Conservation (phyloP, 2,797 vertebrate species). For the Microctenopoma lineatum region DNA sequence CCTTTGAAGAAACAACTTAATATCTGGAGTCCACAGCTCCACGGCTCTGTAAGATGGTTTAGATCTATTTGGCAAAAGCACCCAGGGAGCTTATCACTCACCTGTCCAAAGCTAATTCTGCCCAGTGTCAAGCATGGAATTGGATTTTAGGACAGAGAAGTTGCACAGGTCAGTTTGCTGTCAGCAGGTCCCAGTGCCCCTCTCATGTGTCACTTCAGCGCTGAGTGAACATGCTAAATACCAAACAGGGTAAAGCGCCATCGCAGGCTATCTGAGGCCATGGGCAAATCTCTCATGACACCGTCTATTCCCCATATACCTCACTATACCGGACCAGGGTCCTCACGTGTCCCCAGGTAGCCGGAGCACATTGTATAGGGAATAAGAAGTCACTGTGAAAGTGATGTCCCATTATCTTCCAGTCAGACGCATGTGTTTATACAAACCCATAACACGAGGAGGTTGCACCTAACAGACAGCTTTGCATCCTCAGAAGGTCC, state of each 20-base stretch:
- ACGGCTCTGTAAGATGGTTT: slow-evolving; percentile 31
- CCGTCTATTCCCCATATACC: slow-evolving; percentile 62
- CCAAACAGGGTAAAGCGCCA: slow-evolving; percentile 65
- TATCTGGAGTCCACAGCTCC: slow-evolving; percentile 5
- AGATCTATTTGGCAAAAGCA: slow-evolving; percentile 57
- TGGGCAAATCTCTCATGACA: slow-evolving; percentile 76
- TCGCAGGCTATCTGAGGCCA: slow-evolving; percentile 64
- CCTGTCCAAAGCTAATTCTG: slow-evolving; percentile 81
- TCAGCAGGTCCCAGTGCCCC: slow-evolving; percentile 76
- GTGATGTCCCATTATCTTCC: slow-evolving; percentile 74
- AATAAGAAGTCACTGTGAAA: slow-evolving; percentile 61
- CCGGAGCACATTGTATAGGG: slow-evolving; percentile 33
- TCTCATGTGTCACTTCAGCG: slow-evolving; percentile 80
- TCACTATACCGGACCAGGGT: slow-evolving; percentile 50
- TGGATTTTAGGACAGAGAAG: slow-evolving; percentile 78
- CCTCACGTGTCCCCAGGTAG: slow-evolving; percentile 25
- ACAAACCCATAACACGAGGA: background rate
- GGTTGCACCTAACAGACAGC: slow-evolving; percentile 6
- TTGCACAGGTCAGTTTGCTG: slow-evolving; percentile 70
- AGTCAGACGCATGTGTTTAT: slow-evolving; percentile 32
- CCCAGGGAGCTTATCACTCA: slow-evolving; percentile 78
- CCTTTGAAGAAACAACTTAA: slow-evolving; percentile 30
- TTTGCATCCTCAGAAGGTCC: slow-evolving; percentile 8
- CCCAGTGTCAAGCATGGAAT: slow-evolving; percentile 80
- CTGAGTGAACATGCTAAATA: slow-evolving; percentile 75